Percentiles rank a stretch among this genome's conserved stretches.
These are phyloP conservation scores for Gobio occitaniae DNA, from an alignment of 2,797 vertebrate species.

Conservation along the genomic window DNA sequence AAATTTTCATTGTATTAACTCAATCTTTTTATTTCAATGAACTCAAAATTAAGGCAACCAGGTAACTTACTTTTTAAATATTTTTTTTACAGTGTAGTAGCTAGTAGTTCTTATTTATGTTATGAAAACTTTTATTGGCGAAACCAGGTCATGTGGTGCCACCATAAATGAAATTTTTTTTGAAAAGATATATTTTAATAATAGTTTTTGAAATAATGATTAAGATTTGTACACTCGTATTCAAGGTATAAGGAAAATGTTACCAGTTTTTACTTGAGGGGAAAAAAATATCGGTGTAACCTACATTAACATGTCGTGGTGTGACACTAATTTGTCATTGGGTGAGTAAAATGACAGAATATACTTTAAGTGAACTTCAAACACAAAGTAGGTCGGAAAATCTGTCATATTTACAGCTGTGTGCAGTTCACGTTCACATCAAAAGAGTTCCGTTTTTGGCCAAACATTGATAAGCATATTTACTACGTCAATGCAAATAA, in stretches of 20 bases:
- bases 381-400: background rate
- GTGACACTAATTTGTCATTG: background rate
- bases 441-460: background rate
- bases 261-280: background rate
- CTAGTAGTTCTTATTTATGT: too few relatives aligned
- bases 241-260: background rate
- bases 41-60: too few relatives aligned
- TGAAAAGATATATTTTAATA: background rate
- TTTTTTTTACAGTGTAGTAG: too few relatives aligned
- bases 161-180: too few relatives aligned
- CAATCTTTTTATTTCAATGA: too few relatives aligned
- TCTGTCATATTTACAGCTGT: background rate
- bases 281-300: background rate
- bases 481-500: slow-evolving; percentile 6
- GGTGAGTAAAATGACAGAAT: background rate
- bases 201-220: too few relatives aligned
- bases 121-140: background rate
- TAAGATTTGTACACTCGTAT: background rate
- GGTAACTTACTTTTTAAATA: too few relatives aligned
- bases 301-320: too few relatives aligned
- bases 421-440: background rate
- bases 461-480: slow-evolving; percentile 3
- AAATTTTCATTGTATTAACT: too few relatives aligned
- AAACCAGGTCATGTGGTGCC: background rate
- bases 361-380: background rate